These are phyloP conservation scores for Pica pica DNA, from an alignment of 2,113 vertebrate species.

Conservation along the genomic window DNA sequence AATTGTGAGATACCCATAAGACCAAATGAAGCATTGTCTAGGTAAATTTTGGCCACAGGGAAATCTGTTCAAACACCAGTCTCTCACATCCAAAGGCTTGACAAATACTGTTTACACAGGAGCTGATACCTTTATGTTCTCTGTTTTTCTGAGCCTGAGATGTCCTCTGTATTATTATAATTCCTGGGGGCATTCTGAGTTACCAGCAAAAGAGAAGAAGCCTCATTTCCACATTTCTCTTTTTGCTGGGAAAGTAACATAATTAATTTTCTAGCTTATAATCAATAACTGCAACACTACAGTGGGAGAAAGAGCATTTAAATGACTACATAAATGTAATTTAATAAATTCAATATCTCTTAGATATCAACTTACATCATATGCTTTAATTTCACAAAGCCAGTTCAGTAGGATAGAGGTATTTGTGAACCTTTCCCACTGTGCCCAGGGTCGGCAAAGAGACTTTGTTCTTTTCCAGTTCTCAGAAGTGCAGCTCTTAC, in stretches of 20 bases:
- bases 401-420: background rate
- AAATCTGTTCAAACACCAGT: background rate
- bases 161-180: background rate
- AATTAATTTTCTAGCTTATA: background rate
- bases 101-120: background rate
- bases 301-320: background rate
- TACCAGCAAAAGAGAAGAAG: background rate
- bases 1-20: background rate
- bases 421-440: background rate
- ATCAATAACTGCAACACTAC: background rate
- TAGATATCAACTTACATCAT: background rate
- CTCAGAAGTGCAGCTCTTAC: background rate
- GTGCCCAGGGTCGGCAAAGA: background rate
- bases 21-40: background rate
- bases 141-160: background rate
- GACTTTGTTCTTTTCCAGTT: background rate
- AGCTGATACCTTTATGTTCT: background rate
- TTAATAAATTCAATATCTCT: background rate
- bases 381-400: background rate
- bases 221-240: background rate
- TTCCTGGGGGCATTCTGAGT: background rate
- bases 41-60: background rate
- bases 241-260: background rate
- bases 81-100: background rate
- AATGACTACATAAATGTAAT: background rate